Base-by-base conservation (phyloP, 2,888 invertebrate species). In the Euplexia lucipara region DNA sequence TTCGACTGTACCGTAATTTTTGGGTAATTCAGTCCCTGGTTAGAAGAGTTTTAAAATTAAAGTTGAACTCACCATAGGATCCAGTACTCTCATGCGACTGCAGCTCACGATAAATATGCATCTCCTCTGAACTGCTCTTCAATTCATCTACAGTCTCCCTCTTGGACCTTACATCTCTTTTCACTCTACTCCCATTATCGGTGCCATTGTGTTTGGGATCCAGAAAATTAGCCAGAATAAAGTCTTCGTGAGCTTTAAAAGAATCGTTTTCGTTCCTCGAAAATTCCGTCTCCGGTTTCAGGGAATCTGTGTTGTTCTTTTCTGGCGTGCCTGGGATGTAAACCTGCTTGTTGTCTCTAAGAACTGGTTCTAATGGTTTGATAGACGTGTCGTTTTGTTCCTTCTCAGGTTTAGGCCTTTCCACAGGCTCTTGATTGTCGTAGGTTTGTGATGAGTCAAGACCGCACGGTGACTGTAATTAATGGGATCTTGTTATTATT, bases 341-440 rank as follows among this genome's bases (percentile, higher is more conserved):
- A 0, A 89, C 92, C 1, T 84, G 75, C 64, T 92, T 91, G 20
- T 92, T 91, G 20, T 93, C 92, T n/a, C 87, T 86, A 0, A 84
- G 73, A 0, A 71, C 30, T 0, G 88, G 87, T 44, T 94, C 92
- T 12, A 90, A 52, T 0, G 90, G 88, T 4, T 88, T 81, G 0
- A 83, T 81, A 69, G 82, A 92, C 0, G 93, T 93, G 1, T 94
- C 94, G 57, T 95, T 95, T 0, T 87, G 53, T 52, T 93, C 94
- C 57, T 94, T 94, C 5, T 94, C 93, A 0, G 91, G 83, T 78
- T 90, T 93, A 0, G 84, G 54, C 0, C 90, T 78, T 49, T 95
- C 94, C 45, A 93, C 48, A 0, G 93, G 90, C 53, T 93, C 94
- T 69, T 92, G 94, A 59, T 88, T 93, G 39, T 95, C 95, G 74